Evolutionary conservation across 2,113 vertebrate genomes (phyloP).

Genomic region (Cinclus cinclus): DNA sequence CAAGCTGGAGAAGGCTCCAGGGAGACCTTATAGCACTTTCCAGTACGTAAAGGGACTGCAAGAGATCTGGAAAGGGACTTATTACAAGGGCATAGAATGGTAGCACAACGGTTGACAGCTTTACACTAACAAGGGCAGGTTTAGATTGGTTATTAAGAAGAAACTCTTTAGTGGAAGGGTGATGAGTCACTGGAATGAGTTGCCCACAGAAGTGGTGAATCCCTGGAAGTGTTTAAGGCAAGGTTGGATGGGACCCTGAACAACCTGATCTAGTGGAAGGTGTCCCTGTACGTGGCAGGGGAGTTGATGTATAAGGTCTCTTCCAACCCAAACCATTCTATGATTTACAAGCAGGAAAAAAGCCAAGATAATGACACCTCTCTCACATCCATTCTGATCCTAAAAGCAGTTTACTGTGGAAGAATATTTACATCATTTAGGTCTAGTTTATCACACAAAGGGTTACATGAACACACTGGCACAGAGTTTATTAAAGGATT

Average conservation of each 20-base stretch:
- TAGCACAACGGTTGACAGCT: background rate
- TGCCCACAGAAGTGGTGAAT: background rate
- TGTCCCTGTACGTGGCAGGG: background rate
- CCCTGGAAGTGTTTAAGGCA: background rate
- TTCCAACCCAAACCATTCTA: background rate
- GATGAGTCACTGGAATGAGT: background rate
- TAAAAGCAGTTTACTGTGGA: background rate
- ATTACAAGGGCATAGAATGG: fast-evolving
- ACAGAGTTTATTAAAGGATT: background rate
- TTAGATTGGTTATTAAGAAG: background rate
- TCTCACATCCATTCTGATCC: background rate
- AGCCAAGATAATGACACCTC: background rate
- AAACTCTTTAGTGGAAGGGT: background rate
- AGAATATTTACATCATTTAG: background rate
- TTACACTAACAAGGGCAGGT: background rate
- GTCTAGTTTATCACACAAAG: background rate
- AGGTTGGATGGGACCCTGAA: background rate
- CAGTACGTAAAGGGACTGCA: background rate
- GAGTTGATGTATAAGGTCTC: background rate
- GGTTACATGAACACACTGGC: background rate
- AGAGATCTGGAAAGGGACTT: background rate
- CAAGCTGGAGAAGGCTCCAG: background rate
- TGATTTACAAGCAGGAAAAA: background rate
- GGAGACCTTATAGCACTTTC: background rate
- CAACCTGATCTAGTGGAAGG: background rate